Percentiles rank a stretch among this genome's conserved stretches.
phyloP scores from a whole-genome alignment of 2,888 invertebrate species.

The Cheilosia soror region DNA sequence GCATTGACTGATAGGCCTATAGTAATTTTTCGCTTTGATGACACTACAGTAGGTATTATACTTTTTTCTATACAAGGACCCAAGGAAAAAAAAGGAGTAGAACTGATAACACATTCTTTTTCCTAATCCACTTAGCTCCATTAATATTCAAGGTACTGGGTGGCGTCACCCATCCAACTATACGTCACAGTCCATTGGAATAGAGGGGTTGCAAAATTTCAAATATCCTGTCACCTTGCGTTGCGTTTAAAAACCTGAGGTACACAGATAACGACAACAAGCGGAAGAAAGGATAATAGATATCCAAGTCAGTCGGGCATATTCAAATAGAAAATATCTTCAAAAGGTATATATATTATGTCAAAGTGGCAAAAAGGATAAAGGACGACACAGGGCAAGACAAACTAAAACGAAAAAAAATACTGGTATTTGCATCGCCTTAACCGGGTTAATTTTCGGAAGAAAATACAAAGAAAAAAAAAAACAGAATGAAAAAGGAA shows the following conservation, averaged over 20 bases:
- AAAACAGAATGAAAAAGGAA: constrained; percentile 2
- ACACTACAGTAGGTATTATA: constrained; percentile 7
- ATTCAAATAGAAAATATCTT: constrained; percentile 50
- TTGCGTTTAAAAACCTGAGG: constrained; percentile 48
- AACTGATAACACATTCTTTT: constrained; percentile 61
- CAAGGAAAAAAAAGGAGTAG: constrained; percentile 1
- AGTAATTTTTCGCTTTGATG: constrained; percentile 53
- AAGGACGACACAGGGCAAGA: constrained; percentile 31
- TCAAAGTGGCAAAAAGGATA: constrained; percentile 40
- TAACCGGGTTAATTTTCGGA: constrained; percentile 69
- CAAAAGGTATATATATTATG: constrained; percentile 32
- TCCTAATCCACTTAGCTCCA: constrained; percentile 62
- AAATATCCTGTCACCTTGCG: constrained; percentile 45
- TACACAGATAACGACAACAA: constrained; percentile 51
- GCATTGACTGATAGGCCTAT: constrained; percentile 56
- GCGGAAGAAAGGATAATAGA: constrained; percentile 55
- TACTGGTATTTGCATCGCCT: constrained; percentile 29
- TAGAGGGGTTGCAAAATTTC: constrained; percentile 47
- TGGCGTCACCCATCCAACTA: constrained; percentile 9
- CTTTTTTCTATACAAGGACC: background rate
- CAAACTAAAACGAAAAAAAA: constrained; percentile 9
- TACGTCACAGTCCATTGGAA: constrained; percentile 40
- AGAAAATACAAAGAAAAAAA: constrained; percentile 13
- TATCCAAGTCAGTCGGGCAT: constrained; percentile 49
- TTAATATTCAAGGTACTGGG: constrained; percentile 51